phyloP scores from a whole-genome alignment of 1,140 invertebrate species.

The Drosophila nigromelanica region DNA sequence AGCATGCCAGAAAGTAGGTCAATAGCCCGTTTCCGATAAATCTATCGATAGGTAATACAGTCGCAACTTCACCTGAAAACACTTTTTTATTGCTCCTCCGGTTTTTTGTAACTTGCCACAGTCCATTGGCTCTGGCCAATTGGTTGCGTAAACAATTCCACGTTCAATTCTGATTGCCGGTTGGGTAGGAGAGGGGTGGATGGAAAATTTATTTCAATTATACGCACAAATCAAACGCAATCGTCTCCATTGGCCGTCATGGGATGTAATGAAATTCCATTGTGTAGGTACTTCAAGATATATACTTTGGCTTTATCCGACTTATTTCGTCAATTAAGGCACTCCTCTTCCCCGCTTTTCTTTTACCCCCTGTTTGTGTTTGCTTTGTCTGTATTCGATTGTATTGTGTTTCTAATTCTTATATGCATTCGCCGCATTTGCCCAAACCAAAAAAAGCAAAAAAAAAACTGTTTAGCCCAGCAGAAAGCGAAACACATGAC shows the following conservation, averaged over 20 bases:
- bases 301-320: neutral
- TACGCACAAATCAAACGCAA: slow-evolving; percentile 40
- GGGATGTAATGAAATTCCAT: slow-evolving; percentile 34
- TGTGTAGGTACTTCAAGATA: slow-evolving; percentile 24
- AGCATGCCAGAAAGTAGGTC: slow-evolving; percentile 53
- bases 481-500: slow-evolving; percentile 48
- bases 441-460: neutral
- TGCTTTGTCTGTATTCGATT: slow-evolving; percentile 9
- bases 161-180: too few relatives aligned
- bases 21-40: slow-evolving; percentile 12
- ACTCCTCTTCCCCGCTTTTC: neutral
- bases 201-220: slow-evolving; percentile 46
- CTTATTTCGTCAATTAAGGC: slow-evolving; percentile 36
- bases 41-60: neutral
- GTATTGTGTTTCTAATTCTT: slow-evolving; percentile 49
- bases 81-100: too few relatives aligned
- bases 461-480: slow-evolving; percentile 36
- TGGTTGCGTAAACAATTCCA: slow-evolving; percentile 24
- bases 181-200: too few relatives aligned
- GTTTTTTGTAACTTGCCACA: too few relatives aligned
- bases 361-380: neutral
- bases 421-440: slow-evolving; percentile 17
- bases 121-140: neutral
- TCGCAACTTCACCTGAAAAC: slow-evolving; percentile 4
- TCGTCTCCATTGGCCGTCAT: slow-evolving; percentile 17